Evolutionary conservation across 2,888 invertebrate genomes (phyloP).

Genomic region (Diarsia rubi): DNA sequence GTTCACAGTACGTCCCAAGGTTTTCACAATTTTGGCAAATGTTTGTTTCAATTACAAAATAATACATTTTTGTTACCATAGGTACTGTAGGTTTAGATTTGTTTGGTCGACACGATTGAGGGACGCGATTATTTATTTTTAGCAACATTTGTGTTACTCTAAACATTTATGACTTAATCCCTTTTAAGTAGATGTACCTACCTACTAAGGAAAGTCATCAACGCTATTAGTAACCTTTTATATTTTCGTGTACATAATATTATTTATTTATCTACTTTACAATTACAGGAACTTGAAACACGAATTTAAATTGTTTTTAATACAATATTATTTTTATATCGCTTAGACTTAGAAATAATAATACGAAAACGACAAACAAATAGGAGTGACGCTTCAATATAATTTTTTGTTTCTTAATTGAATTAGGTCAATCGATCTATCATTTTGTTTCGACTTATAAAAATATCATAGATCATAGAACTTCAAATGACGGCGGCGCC

Average conservation of each 20-base stretch:
- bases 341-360: neutral
- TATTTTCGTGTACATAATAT: no score
- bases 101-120: neutral
- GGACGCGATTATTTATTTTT: neutral
- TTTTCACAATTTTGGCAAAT: neutral
- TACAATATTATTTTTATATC: neutral
- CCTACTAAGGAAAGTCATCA: no score
- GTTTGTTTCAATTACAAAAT: neutral
- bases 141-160: no score
- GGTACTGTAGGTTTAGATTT: neutral
- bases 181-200: no score
- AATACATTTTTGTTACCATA: neutral
- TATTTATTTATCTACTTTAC: no score
- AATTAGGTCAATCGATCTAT: constrained; percentile 6
- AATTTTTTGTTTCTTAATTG: neutral
- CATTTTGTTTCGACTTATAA: neutral
- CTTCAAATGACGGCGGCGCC: neutral
- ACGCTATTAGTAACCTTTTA: no score
- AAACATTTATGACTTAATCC: no score
- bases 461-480: neutral
- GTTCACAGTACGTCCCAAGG: neutral
- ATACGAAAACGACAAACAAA: neutral
- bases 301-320: neutral
- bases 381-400: neutral
- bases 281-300: neutral